Conservation (phyloP, 2,888 invertebrate genomes). For the Clusia tigrina region DNA sequence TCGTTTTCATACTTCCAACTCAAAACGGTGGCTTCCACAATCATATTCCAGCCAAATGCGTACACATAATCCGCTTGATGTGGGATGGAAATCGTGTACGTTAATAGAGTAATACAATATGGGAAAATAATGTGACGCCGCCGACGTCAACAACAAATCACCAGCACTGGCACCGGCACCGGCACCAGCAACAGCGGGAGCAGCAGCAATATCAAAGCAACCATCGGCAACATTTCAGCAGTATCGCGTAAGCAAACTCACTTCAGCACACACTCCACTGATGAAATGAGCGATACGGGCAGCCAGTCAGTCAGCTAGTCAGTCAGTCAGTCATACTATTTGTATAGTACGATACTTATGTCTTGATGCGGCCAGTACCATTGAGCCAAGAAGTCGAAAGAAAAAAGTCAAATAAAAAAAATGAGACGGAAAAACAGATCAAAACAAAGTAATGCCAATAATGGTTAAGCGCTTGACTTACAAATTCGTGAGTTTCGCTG, state of each 20-base stretch:
- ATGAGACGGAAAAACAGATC: not conserved
- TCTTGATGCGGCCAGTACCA: too few relatives aligned
- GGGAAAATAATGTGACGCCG: conserved; percentile 12
- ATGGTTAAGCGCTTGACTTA: not conserved
- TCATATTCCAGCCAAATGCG: not conserved
- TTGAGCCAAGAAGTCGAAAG: too few relatives aligned
- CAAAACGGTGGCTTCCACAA: not conserved
- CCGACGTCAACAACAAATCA: not conserved
- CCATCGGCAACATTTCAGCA: not conserved
- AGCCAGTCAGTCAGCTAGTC: not conserved
- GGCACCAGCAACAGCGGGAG: conserved; percentile 26
- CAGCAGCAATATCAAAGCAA: not conserved
- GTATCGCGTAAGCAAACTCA: not conserved
- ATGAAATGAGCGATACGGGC: not conserved
- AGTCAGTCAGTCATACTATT: not conserved
- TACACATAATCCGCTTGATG: conserved; percentile 15
- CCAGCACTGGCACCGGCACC: not conserved
- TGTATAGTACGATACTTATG: too few relatives aligned
- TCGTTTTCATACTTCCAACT: not conserved
- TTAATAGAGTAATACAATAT: conserved; percentile 3
- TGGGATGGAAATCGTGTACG: conserved; percentile 20
- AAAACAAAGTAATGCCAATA: conserved; percentile 15
- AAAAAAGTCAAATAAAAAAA: too few relatives aligned
- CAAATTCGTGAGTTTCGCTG: not conserved
- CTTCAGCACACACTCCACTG: not conserved